phyloP scores from a whole-genome alignment of 2,888 invertebrate genomes.

The Prosopocoilus inquinatus region DNA sequence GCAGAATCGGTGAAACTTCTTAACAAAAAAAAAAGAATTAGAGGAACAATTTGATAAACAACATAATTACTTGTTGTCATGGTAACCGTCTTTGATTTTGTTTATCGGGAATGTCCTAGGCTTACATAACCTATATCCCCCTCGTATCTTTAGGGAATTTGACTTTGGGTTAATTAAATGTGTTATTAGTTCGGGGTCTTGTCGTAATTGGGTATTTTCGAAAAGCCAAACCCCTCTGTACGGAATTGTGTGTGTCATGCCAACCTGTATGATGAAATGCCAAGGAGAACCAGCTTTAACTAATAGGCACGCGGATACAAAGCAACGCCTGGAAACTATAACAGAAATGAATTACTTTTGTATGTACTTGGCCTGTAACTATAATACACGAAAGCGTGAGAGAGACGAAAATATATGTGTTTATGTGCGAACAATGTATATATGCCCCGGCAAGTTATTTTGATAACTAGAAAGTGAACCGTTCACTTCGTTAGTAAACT shows the following conservation, averaged over 20 bases:
- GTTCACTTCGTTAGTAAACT: slow-evolving; percentile 37
- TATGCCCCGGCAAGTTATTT: neutral
- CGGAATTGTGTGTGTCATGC: slow-evolving; percentile 11
- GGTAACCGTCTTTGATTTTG: too few relatives aligned
- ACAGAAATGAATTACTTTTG: slow-evolving; percentile 7
- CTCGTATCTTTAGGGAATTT: too few relatives aligned
- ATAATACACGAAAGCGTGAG: neutral
- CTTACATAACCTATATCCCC: too few relatives aligned
- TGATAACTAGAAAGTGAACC: slow-evolving; percentile 36
- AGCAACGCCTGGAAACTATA: slow-evolving; percentile 2
- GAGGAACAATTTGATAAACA: too few relatives aligned
- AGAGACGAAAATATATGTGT: neutral
- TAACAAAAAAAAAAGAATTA: too few relatives aligned
- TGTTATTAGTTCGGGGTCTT: too few relatives aligned
- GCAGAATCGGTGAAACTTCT: too few relatives aligned
- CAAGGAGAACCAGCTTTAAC: slow-evolving; percentile 42
- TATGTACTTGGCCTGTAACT: too few relatives aligned
- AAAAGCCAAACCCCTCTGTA: slow-evolving; percentile 8
- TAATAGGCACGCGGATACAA: slow-evolving; percentile 24
- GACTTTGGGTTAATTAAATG: too few relatives aligned
- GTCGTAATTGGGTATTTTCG: neutral
- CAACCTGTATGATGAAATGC: slow-evolving; percentile 36
- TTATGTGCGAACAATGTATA: too few relatives aligned
- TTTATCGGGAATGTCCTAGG: too few relatives aligned
- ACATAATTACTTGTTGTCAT: too few relatives aligned